These are phyloP conservation scores for Nomada goodeniana DNA, from an alignment of 2,888 invertebrate genomes.

Conservation along the genomic window DNA sequence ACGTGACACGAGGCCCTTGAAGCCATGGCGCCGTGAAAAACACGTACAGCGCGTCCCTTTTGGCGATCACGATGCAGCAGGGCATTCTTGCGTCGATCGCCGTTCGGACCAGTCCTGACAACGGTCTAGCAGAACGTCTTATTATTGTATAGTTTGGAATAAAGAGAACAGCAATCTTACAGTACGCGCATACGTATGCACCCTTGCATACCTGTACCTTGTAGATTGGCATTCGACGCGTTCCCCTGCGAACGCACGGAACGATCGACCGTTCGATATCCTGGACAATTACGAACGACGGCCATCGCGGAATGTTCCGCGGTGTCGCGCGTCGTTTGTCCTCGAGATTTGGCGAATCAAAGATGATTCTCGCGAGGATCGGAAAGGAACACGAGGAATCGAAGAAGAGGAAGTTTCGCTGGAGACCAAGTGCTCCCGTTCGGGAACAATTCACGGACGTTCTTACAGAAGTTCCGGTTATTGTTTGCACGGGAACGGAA, in stretches of 20 bases:
- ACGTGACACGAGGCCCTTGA: no score
- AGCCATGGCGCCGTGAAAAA: no score
- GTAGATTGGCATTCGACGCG: conserved; percentile 40
- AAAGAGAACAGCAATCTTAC: no score
- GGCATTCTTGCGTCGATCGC: no score
- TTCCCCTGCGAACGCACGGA: conserved; percentile 12
- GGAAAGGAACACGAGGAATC: no score
- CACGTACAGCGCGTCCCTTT: no score
- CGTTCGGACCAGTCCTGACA: no score
- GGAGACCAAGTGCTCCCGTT: neutral
- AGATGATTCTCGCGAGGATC: neutral
- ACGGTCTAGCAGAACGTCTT: no score
- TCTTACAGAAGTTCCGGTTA: conserved; percentile 27
- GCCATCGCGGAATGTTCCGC: neutral
- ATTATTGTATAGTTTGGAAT: no score
- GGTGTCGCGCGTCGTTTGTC: neutral
- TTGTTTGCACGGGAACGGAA: conserved; percentile 31
- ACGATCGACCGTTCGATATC: conserved; percentile 46
- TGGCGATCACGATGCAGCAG: no score
- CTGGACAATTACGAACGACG: conserved; percentile 37
- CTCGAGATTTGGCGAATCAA: neutral
- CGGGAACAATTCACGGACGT: conserved; percentile 18
- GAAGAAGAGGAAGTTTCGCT: neutral
- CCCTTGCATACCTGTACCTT: neutral
- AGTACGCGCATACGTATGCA: no score